phyloP scores from a whole-genome alignment of 2,888 invertebrate genomes.

The Congeria kusceri region DNA sequence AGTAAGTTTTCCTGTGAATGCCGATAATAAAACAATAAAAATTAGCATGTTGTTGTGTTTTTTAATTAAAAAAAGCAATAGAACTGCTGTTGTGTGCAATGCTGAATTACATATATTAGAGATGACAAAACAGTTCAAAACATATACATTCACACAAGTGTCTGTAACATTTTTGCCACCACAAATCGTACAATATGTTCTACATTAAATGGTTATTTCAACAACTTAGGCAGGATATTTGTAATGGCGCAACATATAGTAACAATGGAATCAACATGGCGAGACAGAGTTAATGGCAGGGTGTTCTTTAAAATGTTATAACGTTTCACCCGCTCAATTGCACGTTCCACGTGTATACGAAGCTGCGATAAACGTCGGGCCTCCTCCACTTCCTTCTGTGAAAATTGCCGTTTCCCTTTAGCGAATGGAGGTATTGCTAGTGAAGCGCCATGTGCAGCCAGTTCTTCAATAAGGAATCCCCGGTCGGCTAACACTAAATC shows the following conservation, averaged over 20 bases:
- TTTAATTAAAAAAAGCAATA: too few relatives aligned
- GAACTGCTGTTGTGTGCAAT: too few relatives aligned
- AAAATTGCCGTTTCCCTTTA: constrained; percentile 26
- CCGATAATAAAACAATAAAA: too few relatives aligned
- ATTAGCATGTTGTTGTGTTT: too few relatives aligned
- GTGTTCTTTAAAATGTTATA: constrained; percentile 12
- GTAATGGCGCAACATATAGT: constrained; percentile 18
- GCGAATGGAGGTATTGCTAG: constrained; percentile 31
- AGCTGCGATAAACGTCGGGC: constrained; percentile 10
- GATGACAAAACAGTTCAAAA: too few relatives aligned
- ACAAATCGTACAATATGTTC: too few relatives aligned
- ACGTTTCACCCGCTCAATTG: constrained; percentile 27
- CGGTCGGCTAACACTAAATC: constrained; percentile 28
- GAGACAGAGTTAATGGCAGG: constrained; percentile 8
- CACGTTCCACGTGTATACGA: constrained; percentile 37
- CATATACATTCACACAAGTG: too few relatives aligned
- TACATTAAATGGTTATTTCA: too few relatives aligned
- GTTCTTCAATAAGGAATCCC: constrained; percentile 35
- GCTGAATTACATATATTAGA: too few relatives aligned
- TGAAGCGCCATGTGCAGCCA: constrained; percentile 11
- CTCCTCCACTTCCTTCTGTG: constrained; percentile 15
- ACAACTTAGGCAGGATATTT: constrained; percentile 16
- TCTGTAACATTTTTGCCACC: too few relatives aligned
- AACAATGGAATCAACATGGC: constrained; percentile 18
- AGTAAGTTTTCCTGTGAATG: too few relatives aligned